Evolutionary conservation across 1,140 invertebrate genomes (phyloP).

Genomic region (Triops cancriformis): DNA sequence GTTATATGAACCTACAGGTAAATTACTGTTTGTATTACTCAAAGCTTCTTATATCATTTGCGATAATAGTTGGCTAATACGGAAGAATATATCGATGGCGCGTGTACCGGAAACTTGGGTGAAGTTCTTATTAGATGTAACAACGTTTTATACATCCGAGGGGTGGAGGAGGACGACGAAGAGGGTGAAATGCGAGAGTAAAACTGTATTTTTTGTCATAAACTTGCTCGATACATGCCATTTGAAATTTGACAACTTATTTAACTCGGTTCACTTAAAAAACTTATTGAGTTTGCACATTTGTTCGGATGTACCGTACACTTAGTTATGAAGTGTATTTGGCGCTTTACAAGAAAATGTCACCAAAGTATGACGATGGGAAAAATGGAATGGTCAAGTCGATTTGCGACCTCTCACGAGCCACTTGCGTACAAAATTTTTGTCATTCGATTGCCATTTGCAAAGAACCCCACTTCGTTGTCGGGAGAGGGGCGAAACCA

Average conservation of each 20-base stretch:
- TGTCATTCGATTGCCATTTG: slow-evolving; percentile 13
- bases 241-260: background rate
- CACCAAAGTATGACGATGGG: slow-evolving; percentile 11
- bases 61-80: slow-evolving; percentile 76
- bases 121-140: slow-evolving; percentile 98
- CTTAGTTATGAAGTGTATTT: slow-evolving; percentile 4
- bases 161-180: slow-evolving; percentile 94
- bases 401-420: background rate
- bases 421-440: slow-evolving; percentile 5
- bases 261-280: background rate
- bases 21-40: background rate
- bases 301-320: too few species aligned
- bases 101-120: slow-evolving; percentile 83
- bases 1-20: slow-evolving; percentile 96
- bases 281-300: too few species aligned
- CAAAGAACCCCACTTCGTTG: slow-evolving; percentile 13
- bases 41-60: background rate
- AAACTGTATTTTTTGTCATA: slow-evolving; percentile 28
- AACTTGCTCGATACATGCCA: background rate
- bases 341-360: slow-evolving; percentile 13
- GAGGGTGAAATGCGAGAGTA: slow-evolving; percentile 94
- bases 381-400: slow-evolving; percentile 14
- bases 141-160: slow-evolving; percentile 94
- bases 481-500: slow-evolving; percentile 3
- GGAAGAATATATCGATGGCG: slow-evolving; percentile 94